Evolutionary conservation across 2,888 invertebrate species (phyloP), one percentile per base, ranked within the genome.

Genomic region (Microdon myrmicae): DNA sequence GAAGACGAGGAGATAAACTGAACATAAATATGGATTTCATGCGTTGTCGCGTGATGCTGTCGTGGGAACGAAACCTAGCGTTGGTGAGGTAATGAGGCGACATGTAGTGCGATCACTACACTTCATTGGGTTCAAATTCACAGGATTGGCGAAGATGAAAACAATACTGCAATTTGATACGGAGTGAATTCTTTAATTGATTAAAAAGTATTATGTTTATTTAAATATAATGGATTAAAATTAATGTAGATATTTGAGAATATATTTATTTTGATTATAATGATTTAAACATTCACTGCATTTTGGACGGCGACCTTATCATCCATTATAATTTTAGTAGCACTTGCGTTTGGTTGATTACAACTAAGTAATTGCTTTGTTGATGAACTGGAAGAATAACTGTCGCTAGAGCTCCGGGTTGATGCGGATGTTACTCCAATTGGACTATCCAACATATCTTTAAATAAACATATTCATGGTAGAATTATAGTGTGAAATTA

Each of bases 321-420:
- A 60, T 78, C 78, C 8, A 75, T 73, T 39, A 78, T 78, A 6
- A 77, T 77, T 59, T 78, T 78, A 12, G 74, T 75, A 17, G 71
- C 73, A 25, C 72, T 69, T 39, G 75, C 73, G 55, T 75, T 71
- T 23, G 77, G 72, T 43, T 75, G 77, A 68, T 81, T 82, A 10
- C 83, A 80, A 49, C 85, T 83, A 67, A 90, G 82, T 68, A 90
- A 79, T 75, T 90, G 88, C 16, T 89, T 85, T 3, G 90, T 89
- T 31, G 90, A 90, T n/a, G 89, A 89, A 48, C 87, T 87, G 4
- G 90, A 90, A 71, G 90, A 89, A 80, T 90, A 91, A 72, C 90
- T 90, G 74, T 91, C 91, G 49, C 88, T 90, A 55, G 90, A 90
- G 64, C 90, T 90, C 35, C 90, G 85, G 9, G 80, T 79, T 8